Conservation (phyloP, 2,113 vertebrate species). For the Xiphophorus maculatus region DNA sequence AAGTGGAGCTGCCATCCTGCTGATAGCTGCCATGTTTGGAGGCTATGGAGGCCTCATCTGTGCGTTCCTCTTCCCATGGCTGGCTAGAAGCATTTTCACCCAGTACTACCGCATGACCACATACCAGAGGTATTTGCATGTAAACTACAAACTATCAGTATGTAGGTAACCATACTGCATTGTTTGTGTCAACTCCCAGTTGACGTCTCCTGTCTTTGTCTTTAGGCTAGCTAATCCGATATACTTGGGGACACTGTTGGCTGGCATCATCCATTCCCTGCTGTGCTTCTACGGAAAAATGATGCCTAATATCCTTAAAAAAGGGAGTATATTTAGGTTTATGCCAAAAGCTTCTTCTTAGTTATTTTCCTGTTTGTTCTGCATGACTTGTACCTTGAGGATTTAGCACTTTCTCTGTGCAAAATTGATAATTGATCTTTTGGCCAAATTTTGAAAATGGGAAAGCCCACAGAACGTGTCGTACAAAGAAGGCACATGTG, state of each 20-base stretch:
- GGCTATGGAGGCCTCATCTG: constrained; percentile 77
- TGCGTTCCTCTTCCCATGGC: constrained; percentile 76
- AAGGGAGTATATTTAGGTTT: not conserved
- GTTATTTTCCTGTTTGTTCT: not conserved
- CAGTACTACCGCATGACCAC: constrained; percentile 82
- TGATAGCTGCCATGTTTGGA: constrained; percentile 75
- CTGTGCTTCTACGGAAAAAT: constrained; percentile 81
- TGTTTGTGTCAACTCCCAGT: not conserved
- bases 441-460: too few relatives aligned
- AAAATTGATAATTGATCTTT: too few relatives aligned
- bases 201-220: constrained; percentile 6
- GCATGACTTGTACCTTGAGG: not conserved
- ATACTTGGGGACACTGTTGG: constrained; percentile 81
- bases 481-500: not conserved
- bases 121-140: constrained; percentile 74
- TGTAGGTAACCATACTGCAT: not conserved
- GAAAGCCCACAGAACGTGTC: not conserved
- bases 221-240: constrained; percentile 81
- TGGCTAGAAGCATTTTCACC: constrained; percentile 79
- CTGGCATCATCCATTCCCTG: constrained; percentile 79
- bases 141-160: not conserved
- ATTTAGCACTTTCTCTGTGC: not conserved
- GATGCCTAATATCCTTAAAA: constrained; percentile 82
- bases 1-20: constrained; percentile 73
- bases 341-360: not conserved